Conservation (phyloP, 1,140 invertebrate species). For the Hestina assimilis region DNA sequence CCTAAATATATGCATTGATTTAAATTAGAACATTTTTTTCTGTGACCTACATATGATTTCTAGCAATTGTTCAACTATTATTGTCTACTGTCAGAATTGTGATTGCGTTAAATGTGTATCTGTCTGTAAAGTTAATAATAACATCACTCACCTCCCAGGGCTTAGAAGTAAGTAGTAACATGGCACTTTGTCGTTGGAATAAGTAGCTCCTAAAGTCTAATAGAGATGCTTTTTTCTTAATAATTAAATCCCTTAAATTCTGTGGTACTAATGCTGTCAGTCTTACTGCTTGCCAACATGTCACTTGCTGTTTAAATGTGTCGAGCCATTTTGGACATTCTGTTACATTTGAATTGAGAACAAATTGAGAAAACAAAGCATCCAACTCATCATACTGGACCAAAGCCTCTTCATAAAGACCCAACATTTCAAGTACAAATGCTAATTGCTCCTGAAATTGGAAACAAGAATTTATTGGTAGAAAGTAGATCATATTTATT, state of each 20-base stretch:
- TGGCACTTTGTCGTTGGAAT: constrained; percentile 94
- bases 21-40: too few relatives aligned
- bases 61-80: too few relatives aligned
- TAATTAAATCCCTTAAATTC: constrained; percentile 84
- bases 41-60: too few relatives aligned
- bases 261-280: constrained; percentile 84
- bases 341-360: constrained; percentile 93
- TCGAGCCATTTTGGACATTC: constrained; percentile 90
- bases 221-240: constrained; percentile 85
- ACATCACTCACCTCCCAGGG: constrained; percentile 86
- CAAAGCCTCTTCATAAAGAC: constrained; percentile 94
- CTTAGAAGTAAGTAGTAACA: constrained; percentile 88
- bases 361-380: constrained; percentile 97
- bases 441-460: constrained; percentile 93
- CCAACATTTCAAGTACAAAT: constrained; percentile 96
- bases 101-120: too few relatives aligned
- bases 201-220: constrained; percentile 96
- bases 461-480: constrained; percentile 2
- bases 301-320: constrained; percentile 86
- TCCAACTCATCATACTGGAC: constrained; percentile 98
- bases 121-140: too few relatives aligned
- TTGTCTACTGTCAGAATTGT: too few relatives aligned
- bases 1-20: too few relatives aligned
- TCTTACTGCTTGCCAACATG: constrained; percentile 90
- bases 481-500: neutral